Conservation (phyloP, 1,140 invertebrate species). For the Zaprionus africanus region DNA sequence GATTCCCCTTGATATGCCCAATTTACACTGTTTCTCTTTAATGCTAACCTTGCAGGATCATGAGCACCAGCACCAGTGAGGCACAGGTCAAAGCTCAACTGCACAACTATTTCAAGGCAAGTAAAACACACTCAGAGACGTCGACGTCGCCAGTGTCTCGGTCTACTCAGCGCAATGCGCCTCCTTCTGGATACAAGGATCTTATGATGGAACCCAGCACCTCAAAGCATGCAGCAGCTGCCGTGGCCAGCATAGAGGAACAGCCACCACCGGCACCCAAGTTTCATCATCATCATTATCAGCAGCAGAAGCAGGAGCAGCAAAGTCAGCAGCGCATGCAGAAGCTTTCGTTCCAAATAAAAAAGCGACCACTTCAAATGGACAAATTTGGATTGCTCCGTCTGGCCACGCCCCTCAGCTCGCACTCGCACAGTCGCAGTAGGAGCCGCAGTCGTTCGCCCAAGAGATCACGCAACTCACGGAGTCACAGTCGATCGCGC, state of each 20-base stretch:
- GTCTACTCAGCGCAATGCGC: conserved; percentile 11
- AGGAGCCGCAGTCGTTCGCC: conserved; percentile 55
- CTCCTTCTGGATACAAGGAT: conserved; percentile 7
- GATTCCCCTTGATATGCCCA: conserved; percentile 14
- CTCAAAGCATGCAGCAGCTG: conserved; percentile 52
- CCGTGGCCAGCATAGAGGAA: conserved; percentile 10
- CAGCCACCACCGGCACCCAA: conserved; percentile 41
- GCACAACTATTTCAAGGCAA: conserved; percentile 41
- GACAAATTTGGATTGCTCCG: conserved; percentile 89
- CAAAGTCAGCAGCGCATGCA: conserved; percentile 26
- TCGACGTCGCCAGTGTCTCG: conserved; percentile 47
- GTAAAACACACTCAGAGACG: conserved; percentile 31
- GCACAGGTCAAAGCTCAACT: conserved; percentile 51
- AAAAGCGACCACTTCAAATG: conserved; percentile 85
- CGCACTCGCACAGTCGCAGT: conserved; percentile 84
- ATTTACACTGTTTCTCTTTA: conserved; percentile 13
- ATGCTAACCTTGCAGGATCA: conserved; percentile 49
- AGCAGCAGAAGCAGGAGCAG: conserved; percentile 19
- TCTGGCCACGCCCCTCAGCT: conserved; percentile 84
- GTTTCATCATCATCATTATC: conserved; percentile 23
- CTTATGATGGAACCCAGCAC: conserved; percentile 56
- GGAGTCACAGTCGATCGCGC: conserved; percentile 24
- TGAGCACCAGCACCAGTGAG: conserved; percentile 49
- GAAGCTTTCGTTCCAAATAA: conserved; percentile 77
- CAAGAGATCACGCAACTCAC: conserved; percentile 16